phyloP scores from a whole-genome alignment of 2,888 invertebrate genomes.

The Pterostichus niger region DNA sequence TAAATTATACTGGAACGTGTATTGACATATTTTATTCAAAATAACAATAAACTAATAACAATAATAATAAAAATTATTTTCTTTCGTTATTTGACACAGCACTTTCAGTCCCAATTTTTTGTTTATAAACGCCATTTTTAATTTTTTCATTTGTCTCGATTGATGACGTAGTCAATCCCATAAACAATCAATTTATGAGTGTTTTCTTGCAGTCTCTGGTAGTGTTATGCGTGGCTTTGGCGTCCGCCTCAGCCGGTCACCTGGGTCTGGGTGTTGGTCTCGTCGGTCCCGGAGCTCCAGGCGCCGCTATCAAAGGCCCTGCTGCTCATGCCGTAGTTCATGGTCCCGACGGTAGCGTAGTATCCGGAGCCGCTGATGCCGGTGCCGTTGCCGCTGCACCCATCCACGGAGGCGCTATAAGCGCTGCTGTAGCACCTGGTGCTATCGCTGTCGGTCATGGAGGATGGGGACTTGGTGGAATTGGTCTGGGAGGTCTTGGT shows the following conservation, averaged over 20 bases:
- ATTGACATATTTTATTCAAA: too few species aligned
- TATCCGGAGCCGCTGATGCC: slow-evolving; percentile 71
- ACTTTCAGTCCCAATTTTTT: too few species aligned
- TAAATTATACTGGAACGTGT: too few species aligned
- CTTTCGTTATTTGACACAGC: too few species aligned
- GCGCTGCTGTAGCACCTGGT: slow-evolving; percentile 73
- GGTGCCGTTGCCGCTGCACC: slow-evolving; percentile 75
- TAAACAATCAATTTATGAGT: neutral
- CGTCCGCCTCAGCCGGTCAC: slow-evolving; percentile 69
- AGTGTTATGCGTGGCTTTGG: slow-evolving; percentile 69
- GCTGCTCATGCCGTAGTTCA: slow-evolving; percentile 71
- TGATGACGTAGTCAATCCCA: neutral
- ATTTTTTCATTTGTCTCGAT: neutral
- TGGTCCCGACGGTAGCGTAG: slow-evolving; percentile 48
- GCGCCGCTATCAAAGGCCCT: slow-evolving; percentile 72
- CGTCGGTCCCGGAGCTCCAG: slow-evolving; percentile 41
- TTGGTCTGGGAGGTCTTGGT: slow-evolving; percentile 47
- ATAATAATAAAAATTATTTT: too few species aligned
- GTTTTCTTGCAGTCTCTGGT: slow-evolving; percentile 65
- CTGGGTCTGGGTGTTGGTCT: slow-evolving; percentile 71
- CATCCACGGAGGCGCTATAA: slow-evolving; percentile 73
- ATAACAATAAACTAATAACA: too few species aligned
- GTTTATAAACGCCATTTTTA: too few species aligned
- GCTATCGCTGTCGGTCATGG: slow-evolving; percentile 68
- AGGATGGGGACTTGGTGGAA: slow-evolving; percentile 44